These are phyloP conservation scores for Caenorhabditis virilis DNA, from an alignment of 2,888 invertebrate species.

Conservation along the genomic window DNA sequence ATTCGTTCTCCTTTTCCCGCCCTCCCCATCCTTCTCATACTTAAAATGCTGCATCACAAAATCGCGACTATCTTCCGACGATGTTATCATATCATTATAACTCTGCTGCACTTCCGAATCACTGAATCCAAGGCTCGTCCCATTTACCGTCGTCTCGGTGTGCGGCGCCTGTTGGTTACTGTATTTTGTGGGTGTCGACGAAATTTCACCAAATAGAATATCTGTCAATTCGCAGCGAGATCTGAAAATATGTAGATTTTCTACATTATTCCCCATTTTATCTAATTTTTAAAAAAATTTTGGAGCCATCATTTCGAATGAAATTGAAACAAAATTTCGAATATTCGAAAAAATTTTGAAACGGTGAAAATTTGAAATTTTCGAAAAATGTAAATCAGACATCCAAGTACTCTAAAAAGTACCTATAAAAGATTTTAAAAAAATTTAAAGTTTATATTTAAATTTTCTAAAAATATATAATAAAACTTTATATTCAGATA, in stretches of 20 bases:
- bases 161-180: background rate
- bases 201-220: conserved; percentile 8
- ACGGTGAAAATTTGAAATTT: too few species aligned
- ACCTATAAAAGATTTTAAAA: too few species aligned
- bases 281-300: background rate
- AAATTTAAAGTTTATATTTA: too few species aligned
- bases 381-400: too few species aligned
- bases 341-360: too few species aligned
- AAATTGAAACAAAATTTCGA: too few species aligned
- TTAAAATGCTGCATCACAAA: conserved; percentile 19
- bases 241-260: background rate
- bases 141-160: background rate
- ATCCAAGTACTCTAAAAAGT: too few species aligned
- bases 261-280: background rate
- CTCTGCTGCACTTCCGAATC: conserved; percentile 19
- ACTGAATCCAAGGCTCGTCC: conserved; percentile 5
- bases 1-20: too few species aligned
- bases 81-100: conserved; percentile 17
- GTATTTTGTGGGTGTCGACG: conserved; percentile 3
- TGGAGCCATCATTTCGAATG: background rate
- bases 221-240: conserved; percentile 7
- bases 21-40: background rate
- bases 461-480: too few species aligned
- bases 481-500: too few species aligned
- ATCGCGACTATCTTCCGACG: conserved; percentile 30